A percentile compares a stretch with the other conserved stretches of the same genome.
Evolutionary conservation across 1,140 invertebrate genomes (phyloP).

Genomic region (Drosophila chauvacae): DNA sequence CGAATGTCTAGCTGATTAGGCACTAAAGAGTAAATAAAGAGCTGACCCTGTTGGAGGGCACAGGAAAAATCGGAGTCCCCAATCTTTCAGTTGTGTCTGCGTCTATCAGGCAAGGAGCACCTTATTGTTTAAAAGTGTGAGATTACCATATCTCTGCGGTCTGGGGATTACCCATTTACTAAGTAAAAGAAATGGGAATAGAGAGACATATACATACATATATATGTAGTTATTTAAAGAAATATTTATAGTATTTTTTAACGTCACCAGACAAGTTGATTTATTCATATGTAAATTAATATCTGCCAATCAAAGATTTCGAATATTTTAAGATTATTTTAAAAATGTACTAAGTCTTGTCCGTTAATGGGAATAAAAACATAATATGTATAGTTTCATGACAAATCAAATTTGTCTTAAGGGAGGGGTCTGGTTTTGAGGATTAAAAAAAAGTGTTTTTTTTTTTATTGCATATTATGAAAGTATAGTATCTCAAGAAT

Average conservation of each 20-base stretch:
- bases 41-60: conserved; percentile 33
- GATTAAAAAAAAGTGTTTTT: no score
- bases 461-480: no score
- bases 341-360: no score
- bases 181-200: background rate
- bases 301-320: background rate
- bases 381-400: no score
- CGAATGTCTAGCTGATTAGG: conserved; percentile 22
- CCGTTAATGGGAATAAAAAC: no score
- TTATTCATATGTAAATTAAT: no score
- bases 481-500: no score
- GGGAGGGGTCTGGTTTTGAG: no score
- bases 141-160: conserved; percentile 42
- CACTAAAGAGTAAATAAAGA: conserved; percentile 24
- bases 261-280: background rate
- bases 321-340: background rate
- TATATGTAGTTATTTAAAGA: background rate
- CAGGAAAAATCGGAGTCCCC: conserved; percentile 14
- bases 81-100: conserved; percentile 9
- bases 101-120: conserved; percentile 41
- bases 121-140: conserved; percentile 50
- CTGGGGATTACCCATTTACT: conserved; percentile 19
- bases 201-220: background rate
- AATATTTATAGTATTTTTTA: background rate
- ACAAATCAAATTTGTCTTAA: no score